Evolutionary conservation across 2,888 invertebrate genomes (phyloP).

Genomic region (Macrosoma leucophasiata): DNA sequence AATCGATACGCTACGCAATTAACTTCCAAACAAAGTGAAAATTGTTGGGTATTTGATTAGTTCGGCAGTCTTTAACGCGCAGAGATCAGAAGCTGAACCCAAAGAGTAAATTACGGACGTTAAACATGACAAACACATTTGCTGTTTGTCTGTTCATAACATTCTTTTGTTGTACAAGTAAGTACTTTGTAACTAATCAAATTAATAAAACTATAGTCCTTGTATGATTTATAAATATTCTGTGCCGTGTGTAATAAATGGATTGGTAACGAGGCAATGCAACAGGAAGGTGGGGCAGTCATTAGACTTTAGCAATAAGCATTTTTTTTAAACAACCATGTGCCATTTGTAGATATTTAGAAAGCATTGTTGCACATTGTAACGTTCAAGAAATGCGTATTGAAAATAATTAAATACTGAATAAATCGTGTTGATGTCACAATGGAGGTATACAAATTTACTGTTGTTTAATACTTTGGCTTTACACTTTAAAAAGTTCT

Average conservation of each 20-base stretch:
- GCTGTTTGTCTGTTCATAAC: constrained; percentile 56
- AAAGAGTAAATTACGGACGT: constrained; percentile 30
- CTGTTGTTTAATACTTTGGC: too few relatives aligned
- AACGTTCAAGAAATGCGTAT: constrained; percentile 4
- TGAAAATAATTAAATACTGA: too few relatives aligned
- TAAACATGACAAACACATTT: constrained; percentile 59
- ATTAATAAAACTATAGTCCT: constrained; percentile 30
- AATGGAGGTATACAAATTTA: too few relatives aligned
- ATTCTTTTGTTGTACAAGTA: constrained; percentile 58
- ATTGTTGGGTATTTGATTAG: constrained; percentile 43
- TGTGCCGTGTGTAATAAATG: constrained; percentile 10
- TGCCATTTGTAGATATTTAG: background rate
- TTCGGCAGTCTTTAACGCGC: constrained; percentile 39
- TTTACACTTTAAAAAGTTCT: too few relatives aligned
- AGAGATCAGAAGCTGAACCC: constrained; percentile 38
- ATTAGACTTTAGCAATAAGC: background rate
- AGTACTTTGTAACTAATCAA: constrained; percentile 33
- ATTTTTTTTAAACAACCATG: background rate
- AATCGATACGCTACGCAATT: constrained; percentile 47
- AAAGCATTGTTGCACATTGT: background rate
- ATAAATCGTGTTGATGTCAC: too few relatives aligned
- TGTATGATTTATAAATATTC: constrained; percentile 26
- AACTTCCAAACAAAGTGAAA: constrained; percentile 58
- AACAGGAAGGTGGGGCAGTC: background rate
- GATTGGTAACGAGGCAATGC: constrained; percentile 1